These are phyloP conservation scores for Blera fallax DNA, from an alignment of 2,888 invertebrate species.

Conservation along the genomic window DNA sequence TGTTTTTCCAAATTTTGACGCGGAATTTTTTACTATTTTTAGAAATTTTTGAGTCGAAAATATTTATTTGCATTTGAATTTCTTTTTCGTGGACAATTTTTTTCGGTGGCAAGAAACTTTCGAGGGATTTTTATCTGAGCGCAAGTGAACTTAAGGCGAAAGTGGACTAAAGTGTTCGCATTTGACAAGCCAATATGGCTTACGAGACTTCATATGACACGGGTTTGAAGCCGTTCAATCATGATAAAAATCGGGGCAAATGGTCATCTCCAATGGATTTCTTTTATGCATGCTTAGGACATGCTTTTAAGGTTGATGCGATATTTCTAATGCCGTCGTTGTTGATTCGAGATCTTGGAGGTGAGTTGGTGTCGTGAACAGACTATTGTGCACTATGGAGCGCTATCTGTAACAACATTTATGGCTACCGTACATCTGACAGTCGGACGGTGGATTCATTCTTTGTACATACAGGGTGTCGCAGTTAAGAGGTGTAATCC, in stretches of 20 bases:
- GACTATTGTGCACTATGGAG: not conserved
- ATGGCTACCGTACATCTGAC: too few relatives aligned
- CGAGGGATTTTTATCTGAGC: not conserved
- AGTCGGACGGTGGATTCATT: too few relatives aligned
- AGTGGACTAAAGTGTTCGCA: too few relatives aligned
- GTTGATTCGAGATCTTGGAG: slow-evolving; percentile 75
- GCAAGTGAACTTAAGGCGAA: not conserved
- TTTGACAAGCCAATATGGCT: slow-evolving; percentile 4
- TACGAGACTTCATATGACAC: not conserved
- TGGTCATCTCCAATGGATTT: slow-evolving; percentile 86
- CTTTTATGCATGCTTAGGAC: slow-evolving; percentile 89
- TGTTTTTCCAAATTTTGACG: not conserved
- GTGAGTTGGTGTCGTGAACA: slow-evolving; percentile 75
- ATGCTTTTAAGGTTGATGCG: slow-evolving; percentile 91
- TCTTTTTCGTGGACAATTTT: too few relatives aligned
- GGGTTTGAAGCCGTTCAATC: too few relatives aligned
- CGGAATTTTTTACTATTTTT: not conserved
- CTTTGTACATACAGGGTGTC: too few relatives aligned
- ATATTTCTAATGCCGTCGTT: slow-evolving; percentile 87
- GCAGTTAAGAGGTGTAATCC: too few relatives aligned
- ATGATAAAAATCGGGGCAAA: too few relatives aligned
- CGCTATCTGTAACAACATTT: too few relatives aligned
- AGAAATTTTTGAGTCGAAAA: not conserved
- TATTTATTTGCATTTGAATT: not conserved
- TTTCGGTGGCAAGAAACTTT: too few relatives aligned